Evolutionary conservation across 1,140 invertebrate species (phyloP).

Genomic region (Phocides pigmalion): DNA sequence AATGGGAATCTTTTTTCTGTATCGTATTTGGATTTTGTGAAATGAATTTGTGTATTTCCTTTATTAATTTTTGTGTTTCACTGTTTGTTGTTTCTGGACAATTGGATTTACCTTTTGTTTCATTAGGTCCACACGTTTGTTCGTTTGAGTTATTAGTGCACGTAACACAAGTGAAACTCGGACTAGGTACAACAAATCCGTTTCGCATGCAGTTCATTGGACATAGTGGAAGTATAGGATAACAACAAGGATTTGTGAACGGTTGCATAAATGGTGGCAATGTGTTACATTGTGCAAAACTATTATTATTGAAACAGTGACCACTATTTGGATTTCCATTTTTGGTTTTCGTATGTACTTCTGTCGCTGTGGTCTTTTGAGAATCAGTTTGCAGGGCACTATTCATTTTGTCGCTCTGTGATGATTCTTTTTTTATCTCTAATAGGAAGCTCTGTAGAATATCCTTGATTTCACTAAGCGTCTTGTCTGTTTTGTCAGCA

Average conservation of each 20-base stretch:
- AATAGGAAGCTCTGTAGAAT: conserved; percentile 69
- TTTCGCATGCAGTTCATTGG: conserved; percentile 66
- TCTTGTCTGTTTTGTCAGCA: conserved; percentile 65
- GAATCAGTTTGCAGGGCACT: conserved; percentile 36
- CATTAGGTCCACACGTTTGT: conserved; percentile 28
- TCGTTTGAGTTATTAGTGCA: conserved; percentile 55
- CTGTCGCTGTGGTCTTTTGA: conserved; percentile 30
- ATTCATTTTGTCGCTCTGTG: conserved; percentile 52
- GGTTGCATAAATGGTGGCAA: conserved; percentile 47
- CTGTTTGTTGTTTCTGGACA: conserved; percentile 35
- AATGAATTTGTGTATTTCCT: conserved; percentile 72
- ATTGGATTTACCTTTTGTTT: conserved; percentile 29
- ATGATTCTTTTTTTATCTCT: conserved; percentile 70
- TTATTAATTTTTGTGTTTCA: conserved; percentile 69
- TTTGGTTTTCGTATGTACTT: conserved; percentile 38
- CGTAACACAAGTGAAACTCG: conserved; percentile 57
- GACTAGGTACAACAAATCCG: conserved; percentile 54
- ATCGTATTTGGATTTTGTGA: conserved; percentile 48
- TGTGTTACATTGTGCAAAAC: conserved; percentile 34
- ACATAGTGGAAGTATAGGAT: conserved; percentile 65
- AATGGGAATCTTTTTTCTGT: conserved; percentile 34
- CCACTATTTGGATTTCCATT: conserved; percentile 39
- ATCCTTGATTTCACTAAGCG: conserved; percentile 71
- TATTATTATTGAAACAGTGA: conserved; percentile 49
- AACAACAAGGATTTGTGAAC: conserved; percentile 65